These are phyloP conservation scores for Irena cyanogastra DNA, from an alignment of 2,113 vertebrate species.

Conservation along the genomic window DNA sequence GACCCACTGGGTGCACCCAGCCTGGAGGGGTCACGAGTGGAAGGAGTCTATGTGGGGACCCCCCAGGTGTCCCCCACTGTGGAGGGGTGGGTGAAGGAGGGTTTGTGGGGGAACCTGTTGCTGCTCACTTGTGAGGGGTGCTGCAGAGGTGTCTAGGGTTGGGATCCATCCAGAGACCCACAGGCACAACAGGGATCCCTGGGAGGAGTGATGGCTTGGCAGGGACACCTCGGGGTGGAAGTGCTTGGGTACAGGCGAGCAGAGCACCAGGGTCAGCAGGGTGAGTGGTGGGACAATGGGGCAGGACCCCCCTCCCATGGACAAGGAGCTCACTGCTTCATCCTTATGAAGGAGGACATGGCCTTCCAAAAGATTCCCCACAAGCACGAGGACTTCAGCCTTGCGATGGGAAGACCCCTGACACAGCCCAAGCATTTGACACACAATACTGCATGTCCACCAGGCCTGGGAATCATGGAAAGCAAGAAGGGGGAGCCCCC, in stretches of 20 bases:
- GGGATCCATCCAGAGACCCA: background rate
- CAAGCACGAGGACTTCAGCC: background rate
- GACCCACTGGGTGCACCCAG: background rate
- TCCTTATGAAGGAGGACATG: accelerated
- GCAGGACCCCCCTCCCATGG: background rate
- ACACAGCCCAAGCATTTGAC: background rate
- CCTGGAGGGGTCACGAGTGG: background rate
- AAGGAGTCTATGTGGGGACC: background rate
- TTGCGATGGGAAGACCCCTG: background rate
- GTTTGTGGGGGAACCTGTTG: background rate
- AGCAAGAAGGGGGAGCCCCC: background rate
- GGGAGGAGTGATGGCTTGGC: background rate
- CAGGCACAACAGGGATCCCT: background rate
- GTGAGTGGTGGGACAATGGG: background rate
- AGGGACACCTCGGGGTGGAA: background rate
- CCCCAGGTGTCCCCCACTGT: accelerated
- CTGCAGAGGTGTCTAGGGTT: background rate
- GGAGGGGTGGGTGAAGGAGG: background rate
- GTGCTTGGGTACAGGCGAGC: background rate
- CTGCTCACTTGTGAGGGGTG: background rate
- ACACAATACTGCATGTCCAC: accelerated
- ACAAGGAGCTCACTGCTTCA: background rate
- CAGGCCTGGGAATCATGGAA: background rate
- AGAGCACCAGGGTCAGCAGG: background rate
- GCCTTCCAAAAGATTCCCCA: background rate